These are phyloP conservation scores for Notiomystis cincta DNA, from an alignment of 2,113 vertebrate genomes.

Conservation along the genomic window DNA sequence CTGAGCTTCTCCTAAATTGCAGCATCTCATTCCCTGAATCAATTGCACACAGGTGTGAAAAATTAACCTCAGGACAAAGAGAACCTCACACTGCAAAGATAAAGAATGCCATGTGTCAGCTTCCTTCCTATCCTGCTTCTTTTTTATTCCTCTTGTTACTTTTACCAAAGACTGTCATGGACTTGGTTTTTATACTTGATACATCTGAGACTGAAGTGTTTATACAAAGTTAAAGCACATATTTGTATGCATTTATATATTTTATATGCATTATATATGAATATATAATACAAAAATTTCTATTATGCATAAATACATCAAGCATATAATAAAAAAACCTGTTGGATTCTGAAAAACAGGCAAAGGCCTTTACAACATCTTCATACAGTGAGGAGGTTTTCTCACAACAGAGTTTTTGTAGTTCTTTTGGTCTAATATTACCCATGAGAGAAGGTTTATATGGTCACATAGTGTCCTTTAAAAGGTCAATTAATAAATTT, in stretches of 20 bases:
- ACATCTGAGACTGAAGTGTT: background rate
- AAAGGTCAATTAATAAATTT: background rate
- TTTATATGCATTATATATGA: background rate
- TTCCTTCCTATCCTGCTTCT: accelerated
- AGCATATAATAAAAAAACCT: background rate
- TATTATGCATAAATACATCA: background rate
- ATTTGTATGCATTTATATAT: background rate
- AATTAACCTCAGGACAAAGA: background rate
- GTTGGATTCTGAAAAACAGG: background rate
- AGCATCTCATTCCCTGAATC: background rate
- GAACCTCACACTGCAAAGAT: background rate
- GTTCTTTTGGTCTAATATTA: background rate
- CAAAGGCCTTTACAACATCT: background rate
- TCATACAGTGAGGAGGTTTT: background rate
- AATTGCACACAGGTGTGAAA: background rate
- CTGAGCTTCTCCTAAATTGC: background rate
- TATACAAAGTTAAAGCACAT: background rate
- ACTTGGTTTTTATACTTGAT: background rate
- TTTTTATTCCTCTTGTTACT: background rate
- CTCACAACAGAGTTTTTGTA: background rate
- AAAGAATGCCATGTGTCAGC: background rate
- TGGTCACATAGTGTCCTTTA: background rate
- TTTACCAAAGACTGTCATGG: accelerated
- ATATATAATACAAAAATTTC: background rate
- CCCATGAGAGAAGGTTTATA: background rate